phyloP scores from a whole-genome alignment of 2,888 invertebrate genomes.

The Icerya purchasi region DNA sequence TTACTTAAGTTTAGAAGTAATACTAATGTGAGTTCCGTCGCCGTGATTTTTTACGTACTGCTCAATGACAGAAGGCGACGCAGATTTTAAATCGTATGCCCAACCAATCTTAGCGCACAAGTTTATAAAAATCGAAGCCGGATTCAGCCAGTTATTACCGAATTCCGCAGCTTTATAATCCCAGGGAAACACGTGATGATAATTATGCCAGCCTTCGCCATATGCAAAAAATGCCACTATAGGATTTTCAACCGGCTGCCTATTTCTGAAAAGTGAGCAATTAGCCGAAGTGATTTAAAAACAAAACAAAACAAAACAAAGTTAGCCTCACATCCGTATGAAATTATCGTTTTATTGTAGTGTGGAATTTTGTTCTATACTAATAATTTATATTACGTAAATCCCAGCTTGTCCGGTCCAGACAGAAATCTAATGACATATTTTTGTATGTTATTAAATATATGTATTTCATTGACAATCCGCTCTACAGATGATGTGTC shows the following conservation, averaged over 20 bases:
- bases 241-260: not conserved
- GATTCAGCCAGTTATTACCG: not conserved
- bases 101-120: not conserved
- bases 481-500: too few species aligned
- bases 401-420: too few species aligned
- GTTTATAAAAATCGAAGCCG: not conserved
- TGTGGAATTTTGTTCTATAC: too few species aligned
- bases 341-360: too few species aligned
- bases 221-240: not conserved
- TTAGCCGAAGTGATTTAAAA: too few species aligned
- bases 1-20: too few species aligned
- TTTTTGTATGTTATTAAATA: too few species aligned
- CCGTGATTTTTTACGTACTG: not conserved
- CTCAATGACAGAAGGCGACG: not conserved
- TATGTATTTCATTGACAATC: too few species aligned
- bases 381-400: too few species aligned
- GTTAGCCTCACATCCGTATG: too few species aligned
- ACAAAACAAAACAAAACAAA: too few species aligned
- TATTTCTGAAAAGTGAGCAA: not conserved
- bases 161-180: not conserved
- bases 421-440: too few species aligned
- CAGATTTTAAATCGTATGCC: not conserved
- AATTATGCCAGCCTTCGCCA: not conserved
- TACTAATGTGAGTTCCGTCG: not conserved
- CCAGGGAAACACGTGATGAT: not conserved